Base-by-base conservation (phyloP, 2,797 vertebrate species). In the Ibycter americanus region DNA sequence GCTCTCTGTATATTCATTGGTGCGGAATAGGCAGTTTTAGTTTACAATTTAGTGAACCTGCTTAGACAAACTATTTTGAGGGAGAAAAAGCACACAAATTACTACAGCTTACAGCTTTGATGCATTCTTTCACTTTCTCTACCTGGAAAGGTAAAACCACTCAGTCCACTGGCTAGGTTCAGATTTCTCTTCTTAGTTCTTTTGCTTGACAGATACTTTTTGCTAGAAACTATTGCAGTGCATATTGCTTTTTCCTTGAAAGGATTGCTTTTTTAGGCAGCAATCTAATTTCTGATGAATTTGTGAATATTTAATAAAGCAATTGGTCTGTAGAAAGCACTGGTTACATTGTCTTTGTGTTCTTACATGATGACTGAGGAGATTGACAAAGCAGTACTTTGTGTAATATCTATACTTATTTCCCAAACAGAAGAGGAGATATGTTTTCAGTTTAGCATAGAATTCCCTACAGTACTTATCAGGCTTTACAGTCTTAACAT, bases 231-330 rank as follows among this genome's bases (percentile, higher is more conserved):
- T 46, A 4, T 77, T 91, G 16, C 40, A 71, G 55, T 61, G 67
- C 71, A 63, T 72, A 61, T 59, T 85, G 52, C 16, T 72, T 96
- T 93, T 90, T 76, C 66, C 55, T 83, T 87, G 59, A 84, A 96
- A 87, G 6, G 22, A 71, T 68, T 94, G 32, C 1, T 32, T 56
- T 83, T 47, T 71, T 55, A 83, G 46, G 5, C 51, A 90, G 46
- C 38, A 91, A 29, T 70, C 27, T 72, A 1, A 16, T 84, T 95
- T 91, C 61, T 85, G 71, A 90, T 94, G 34, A 80, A 38, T 11
- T 87, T 89, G 90, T 85, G 89, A 92, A 87, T 94, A 92, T 95
- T 96, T 92, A 68, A 83, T 94, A 65, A 58, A 80, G 22, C 78
- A 77, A 23, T 56, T 71, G 67, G 17, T 87, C 40, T 89, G 56